Conservation (phyloP, 1,140 invertebrate genomes). For the Zaprionus capensis region DNA sequence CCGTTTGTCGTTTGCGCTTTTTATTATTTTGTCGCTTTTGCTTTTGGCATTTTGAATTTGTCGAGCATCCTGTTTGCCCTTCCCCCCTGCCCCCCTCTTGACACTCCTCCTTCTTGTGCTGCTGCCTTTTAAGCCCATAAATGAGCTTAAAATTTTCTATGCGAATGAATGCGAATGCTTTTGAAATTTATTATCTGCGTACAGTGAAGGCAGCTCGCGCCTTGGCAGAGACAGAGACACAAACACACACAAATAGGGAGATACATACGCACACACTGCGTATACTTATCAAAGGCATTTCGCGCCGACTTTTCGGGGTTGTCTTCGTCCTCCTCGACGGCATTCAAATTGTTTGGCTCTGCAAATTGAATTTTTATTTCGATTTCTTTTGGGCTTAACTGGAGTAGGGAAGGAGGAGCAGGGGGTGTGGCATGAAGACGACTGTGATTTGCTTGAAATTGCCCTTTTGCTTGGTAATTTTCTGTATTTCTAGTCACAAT, state of each 20-base stretch:
- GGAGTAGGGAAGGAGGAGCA: not conserved
- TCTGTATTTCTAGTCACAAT: conserved; percentile 43
- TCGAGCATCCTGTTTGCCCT: conserved; percentile 66
- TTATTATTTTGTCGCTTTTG: conserved; percentile 71
- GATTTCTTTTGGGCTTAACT: conserved; percentile 61
- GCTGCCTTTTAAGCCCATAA: conserved; percentile 78
- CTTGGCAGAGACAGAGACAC: conserved; percentile 23
- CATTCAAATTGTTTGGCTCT: conserved; percentile 70
- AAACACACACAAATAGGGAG: conserved; percentile 18
- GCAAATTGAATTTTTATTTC: conserved; percentile 82
- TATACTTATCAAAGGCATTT: conserved; percentile 67
- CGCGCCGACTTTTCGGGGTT: conserved; percentile 30
- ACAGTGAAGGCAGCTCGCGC: conserved; percentile 7
- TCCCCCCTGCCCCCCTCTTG: not conserved
- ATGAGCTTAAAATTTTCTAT: conserved; percentile 84
- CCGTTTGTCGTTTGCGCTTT: conserved; percentile 65
- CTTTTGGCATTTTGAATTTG: conserved; percentile 72
- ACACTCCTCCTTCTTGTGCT: not conserved
- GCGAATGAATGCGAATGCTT: conserved; percentile 82
- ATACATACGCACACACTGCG: not conserved
- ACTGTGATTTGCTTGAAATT: not conserved
- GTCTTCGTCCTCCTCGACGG: conserved; percentile 20
- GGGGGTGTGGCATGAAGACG: not conserved
- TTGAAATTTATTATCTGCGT: conserved; percentile 78
- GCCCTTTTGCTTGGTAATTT: conserved; percentile 62